Evolutionary conservation across 2,113 vertebrate genomes (phyloP).

Genomic region (Corynorhinus townsendii): DNA sequence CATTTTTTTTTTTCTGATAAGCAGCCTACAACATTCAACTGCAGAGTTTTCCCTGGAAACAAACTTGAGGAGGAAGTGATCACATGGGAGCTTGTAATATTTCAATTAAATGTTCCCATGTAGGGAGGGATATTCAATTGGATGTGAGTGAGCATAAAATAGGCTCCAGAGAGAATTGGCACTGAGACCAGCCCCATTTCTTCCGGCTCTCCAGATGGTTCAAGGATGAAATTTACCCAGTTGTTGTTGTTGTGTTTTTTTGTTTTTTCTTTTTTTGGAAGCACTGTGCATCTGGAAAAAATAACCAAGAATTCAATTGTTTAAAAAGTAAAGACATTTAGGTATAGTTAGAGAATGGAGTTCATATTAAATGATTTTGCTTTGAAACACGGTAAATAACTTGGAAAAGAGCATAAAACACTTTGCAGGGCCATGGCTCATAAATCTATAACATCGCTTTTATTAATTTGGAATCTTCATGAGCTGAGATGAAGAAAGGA

Average conservation of each 20-base stretch:
- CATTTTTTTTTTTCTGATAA: slow-evolving; percentile 45
- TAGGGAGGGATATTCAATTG: slow-evolving; percentile 37
- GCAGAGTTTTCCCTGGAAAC: slow-evolving; percentile 44
- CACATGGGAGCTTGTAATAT: slow-evolving; percentile 50
- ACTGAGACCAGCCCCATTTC: slow-evolving; percentile 33
- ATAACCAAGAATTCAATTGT: slow-evolving; percentile 64
- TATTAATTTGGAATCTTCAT: slow-evolving; percentile 70
- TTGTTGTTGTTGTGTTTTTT: not conserved
- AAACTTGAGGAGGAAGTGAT: slow-evolving; percentile 46
- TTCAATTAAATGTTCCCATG: slow-evolving; percentile 56
- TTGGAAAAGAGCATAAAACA: slow-evolving; percentile 55
- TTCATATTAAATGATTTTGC: slow-evolving; percentile 64
- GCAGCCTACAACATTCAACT: slow-evolving; percentile 7
- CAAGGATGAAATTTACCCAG: slow-evolving; percentile 44
- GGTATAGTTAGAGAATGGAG: slow-evolving; percentile 52
- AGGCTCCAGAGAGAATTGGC: slow-evolving; percentile 51
- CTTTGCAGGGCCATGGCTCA: slow-evolving; percentile 49
- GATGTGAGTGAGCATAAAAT: slow-evolving; percentile 43
- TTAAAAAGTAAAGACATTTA: slow-evolving; percentile 68
- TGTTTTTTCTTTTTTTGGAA: not conserved
- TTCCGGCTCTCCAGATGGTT: slow-evolving; percentile 62
- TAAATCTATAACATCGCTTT: slow-evolving; percentile 60
- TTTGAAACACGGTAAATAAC: slow-evolving; percentile 70
- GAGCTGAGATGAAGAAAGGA: slow-evolving; percentile 63
- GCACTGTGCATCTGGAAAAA: slow-evolving; percentile 68